A percentile compares a stretch with the other conserved stretches of the same genome.
These are phyloP conservation scores for Liasis olivaceus DNA, from an alignment of 2,797 vertebrate species.

Conservation along the genomic window DNA sequence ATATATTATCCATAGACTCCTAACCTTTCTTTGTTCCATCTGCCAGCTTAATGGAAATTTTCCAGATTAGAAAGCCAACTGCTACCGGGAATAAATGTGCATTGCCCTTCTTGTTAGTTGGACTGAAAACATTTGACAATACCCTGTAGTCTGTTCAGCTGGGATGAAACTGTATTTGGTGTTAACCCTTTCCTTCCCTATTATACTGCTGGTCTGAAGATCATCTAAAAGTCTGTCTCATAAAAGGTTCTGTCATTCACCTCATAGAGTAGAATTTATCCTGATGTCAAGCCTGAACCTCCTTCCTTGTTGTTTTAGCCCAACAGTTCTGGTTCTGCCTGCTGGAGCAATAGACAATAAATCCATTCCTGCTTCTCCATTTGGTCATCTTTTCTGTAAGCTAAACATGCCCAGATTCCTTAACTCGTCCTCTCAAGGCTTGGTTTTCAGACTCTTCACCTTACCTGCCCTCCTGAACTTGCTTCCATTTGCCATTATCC, in stretches of 20 bases:
- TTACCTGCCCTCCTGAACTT: not conserved
- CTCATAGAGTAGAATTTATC: not conserved
- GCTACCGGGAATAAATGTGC: conserved; percentile 44
- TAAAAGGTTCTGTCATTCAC: not conserved
- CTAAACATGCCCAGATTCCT: not conserved
- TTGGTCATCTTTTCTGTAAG: not conserved
- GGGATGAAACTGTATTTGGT: conserved; percentile 24
- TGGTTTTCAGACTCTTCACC: not conserved
- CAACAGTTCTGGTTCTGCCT: not conserved
- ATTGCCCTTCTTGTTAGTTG: conserved; percentile 30
- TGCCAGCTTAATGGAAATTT: not conserved
- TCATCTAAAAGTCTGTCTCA: not conserved
- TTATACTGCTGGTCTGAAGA: not conserved
- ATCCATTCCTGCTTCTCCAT: not conserved
- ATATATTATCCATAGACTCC: conserved; percentile 9
- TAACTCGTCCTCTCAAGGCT: not conserved
- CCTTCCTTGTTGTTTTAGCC: not conserved
- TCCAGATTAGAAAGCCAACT: not conserved
- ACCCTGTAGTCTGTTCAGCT: conserved; percentile 21
- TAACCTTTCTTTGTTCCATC: not conserved
- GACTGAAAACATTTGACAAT: conserved; percentile 14
- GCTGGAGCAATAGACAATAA: not conserved
- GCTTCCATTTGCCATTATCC: not conserved
- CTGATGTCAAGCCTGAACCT: not conserved
- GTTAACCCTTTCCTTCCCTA: not conserved